phyloP scores from a whole-genome alignment of 2,113 vertebrate species.

The Anser brachyrhynchus region DNA sequence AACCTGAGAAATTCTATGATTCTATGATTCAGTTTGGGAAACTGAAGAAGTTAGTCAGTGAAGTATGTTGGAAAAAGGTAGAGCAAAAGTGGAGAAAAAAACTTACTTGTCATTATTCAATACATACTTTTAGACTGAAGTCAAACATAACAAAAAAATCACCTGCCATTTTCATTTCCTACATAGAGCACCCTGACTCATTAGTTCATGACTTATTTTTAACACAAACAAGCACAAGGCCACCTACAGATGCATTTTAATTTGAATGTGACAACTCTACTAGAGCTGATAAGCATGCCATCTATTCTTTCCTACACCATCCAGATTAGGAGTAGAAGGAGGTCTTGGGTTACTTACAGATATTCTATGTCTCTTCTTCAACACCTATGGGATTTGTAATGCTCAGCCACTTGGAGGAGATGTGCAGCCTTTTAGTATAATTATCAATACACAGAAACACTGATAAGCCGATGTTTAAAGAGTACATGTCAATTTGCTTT shows the following conservation, averaged over 20 bases:
- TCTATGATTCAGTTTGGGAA: neutral
- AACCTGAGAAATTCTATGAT: too few species aligned
- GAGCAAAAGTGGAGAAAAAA: neutral
- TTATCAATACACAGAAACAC: neutral
- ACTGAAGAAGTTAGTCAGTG: neutral
- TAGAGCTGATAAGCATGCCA: neutral
- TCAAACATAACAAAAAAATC: neutral
- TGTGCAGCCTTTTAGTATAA: neutral
- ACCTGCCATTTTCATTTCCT: neutral
- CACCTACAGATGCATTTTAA: neutral
- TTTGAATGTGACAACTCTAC: neutral
- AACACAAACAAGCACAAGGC: neutral
- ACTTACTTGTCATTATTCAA: neutral
- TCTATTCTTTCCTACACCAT: neutral
- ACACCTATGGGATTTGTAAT: neutral
- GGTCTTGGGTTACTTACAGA: neutral
- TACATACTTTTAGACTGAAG: neutral
- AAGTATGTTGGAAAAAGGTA: neutral
- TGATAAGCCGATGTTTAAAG: neutral
- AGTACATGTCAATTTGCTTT: neutral
- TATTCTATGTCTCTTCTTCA: neutral
- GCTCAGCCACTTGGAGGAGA: neutral
- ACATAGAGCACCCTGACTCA: neutral
- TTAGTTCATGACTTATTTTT: neutral
- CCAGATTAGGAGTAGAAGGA: neutral